Conservation (phyloP, 2,113 vertebrate species). For the Macquaria australasica region DNA sequence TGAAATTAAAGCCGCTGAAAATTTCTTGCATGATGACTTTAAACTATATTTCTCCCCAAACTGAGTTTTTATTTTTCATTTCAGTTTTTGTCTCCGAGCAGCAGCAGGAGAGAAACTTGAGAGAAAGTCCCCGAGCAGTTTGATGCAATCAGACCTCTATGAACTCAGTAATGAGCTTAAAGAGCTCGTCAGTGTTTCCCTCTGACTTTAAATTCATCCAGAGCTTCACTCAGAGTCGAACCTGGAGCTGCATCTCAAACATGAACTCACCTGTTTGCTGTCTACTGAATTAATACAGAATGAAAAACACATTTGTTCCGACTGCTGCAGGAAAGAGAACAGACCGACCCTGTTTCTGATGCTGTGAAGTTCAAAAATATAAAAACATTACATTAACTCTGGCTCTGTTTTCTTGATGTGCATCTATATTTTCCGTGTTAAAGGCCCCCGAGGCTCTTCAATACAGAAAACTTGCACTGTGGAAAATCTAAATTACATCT, state of each 20-base stretch:
- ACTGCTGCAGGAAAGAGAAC: not conserved
- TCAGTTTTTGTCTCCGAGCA: not conserved
- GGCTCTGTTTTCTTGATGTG: constrained; percentile 8
- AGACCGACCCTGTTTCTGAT: too few species aligned
- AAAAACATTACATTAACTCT: not conserved
- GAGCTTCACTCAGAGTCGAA: not conserved
- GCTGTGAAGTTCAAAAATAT: not conserved
- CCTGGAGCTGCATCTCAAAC: not conserved
- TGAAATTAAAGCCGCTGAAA: not conserved
- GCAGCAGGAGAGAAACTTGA: not conserved
- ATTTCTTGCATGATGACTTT: not conserved
- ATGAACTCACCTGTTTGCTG: not conserved
- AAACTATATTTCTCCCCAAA: not conserved
- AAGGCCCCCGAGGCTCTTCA: not conserved
- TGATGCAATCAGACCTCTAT: not conserved
- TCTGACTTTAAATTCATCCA: not conserved
- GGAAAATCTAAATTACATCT: too few species aligned
- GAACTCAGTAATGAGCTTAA: not conserved
- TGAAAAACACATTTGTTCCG: too few species aligned
- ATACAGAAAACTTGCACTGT: not conserved
- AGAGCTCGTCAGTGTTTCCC: not conserved
- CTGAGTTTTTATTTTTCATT: not conserved
- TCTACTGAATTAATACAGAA: too few species aligned
- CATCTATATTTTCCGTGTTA: not conserved
- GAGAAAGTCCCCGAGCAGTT: not conserved